Conservation (phyloP, 1,140 invertebrate species). For the Musca domestica region DNA sequence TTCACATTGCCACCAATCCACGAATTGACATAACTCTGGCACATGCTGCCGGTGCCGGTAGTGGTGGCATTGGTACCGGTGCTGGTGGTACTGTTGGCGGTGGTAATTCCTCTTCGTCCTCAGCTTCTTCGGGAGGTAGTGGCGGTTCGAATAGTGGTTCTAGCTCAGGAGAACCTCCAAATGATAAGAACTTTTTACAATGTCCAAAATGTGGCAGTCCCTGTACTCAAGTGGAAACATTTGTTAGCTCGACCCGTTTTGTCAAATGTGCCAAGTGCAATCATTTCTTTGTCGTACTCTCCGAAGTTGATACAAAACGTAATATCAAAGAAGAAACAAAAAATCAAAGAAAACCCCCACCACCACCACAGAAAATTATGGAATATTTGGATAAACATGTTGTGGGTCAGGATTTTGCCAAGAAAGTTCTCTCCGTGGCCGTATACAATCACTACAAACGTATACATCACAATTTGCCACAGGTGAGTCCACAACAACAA, state of each 20-base stretch:
- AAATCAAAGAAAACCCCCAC: constrained; percentile 73
- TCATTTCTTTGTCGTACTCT: constrained; percentile 96
- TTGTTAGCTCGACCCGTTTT: constrained; percentile 93
- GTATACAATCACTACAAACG: constrained; percentile 99
- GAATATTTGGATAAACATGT: constrained; percentile 95
- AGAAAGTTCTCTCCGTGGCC: constrained; percentile 97
- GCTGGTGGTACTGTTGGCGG: constrained; percentile 15
- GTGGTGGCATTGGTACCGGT: constrained; percentile 2
- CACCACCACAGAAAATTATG: constrained; percentile 95
- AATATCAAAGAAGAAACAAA: constrained; percentile 75
- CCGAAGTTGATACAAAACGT: constrained; percentile 85
- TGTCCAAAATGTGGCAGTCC: constrained; percentile 96
- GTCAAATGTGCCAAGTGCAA: constrained; percentile 98
- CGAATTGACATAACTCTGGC: constrained; percentile 4
- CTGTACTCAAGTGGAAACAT: constrained; percentile 94
- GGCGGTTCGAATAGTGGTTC: constrained; percentile 28
- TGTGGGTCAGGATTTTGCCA: constrained; percentile 96
- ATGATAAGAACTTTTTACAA: constrained; percentile 60
- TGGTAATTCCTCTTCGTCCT: constrained; percentile 21
- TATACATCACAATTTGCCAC: constrained; percentile 90
- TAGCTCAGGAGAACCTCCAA: constrained; percentile 38
- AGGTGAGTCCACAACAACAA: constrained; percentile 43
- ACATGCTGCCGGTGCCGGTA: neutral
- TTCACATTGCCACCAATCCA: constrained; percentile 14
- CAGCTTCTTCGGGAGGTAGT: constrained; percentile 22